Evolutionary conservation across 2,797 vertebrate species (phyloP).

Genomic region (Hydrolagus colliei): DNA sequence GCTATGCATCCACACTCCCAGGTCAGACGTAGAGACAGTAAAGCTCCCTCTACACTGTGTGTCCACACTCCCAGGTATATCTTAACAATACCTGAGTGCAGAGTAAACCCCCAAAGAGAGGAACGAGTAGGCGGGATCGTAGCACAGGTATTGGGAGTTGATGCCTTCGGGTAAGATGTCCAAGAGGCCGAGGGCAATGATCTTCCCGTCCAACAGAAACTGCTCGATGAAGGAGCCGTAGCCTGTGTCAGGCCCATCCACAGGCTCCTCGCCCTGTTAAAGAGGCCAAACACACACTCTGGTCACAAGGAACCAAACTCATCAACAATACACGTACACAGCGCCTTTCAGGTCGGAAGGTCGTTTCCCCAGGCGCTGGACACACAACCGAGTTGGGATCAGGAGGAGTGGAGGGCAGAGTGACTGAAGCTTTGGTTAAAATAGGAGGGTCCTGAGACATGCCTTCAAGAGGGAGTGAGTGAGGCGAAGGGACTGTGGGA

Average conservation of each 20-base stretch:
- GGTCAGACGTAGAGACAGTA: not conserved
- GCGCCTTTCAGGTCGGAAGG: no score
- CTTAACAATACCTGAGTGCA: conserved; percentile 31
- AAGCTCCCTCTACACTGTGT: not conserved
- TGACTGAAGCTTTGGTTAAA: no score
- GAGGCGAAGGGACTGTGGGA: no score
- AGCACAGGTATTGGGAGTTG: conserved; percentile 31
- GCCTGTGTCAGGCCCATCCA: conserved; percentile 27
- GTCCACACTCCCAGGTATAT: not conserved
- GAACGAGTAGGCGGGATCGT: conserved; percentile 31
- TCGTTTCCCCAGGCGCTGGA: no score
- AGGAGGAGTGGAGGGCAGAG: no score
- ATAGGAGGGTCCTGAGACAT: no score
- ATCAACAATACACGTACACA: no score
- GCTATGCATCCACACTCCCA: not conserved
- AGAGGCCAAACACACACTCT: not conserved
- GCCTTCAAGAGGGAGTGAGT: no score
- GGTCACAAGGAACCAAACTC: no score
- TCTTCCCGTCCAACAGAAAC: conserved; percentile 31
- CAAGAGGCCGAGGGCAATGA: conserved; percentile 31
- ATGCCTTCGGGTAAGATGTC: conserved; percentile 32
- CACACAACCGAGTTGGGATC: no score
- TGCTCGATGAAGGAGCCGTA: conserved; percentile 33
- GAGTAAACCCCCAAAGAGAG: conserved; percentile 34
- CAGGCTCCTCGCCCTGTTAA: conserved; percentile 26